Conservation (phyloP, 2,888 invertebrate genomes). For the Saturnia japonica region DNA sequence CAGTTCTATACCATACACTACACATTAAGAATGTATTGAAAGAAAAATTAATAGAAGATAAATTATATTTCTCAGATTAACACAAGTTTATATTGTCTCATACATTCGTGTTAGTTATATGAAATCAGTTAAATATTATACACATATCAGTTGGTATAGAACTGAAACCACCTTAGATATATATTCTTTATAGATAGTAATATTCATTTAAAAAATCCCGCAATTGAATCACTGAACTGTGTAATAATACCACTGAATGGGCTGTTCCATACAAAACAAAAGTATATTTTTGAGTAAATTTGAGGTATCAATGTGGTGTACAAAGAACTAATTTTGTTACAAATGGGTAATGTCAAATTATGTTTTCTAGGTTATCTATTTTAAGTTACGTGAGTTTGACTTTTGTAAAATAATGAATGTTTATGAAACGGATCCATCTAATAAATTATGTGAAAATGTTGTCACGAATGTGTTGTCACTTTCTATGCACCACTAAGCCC, state of each 20-base stretch:
- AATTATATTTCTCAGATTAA: conserved; percentile 13
- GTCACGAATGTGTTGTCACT: neutral
- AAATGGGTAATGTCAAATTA: neutral
- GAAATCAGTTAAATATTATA: neutral
- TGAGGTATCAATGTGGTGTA: neutral
- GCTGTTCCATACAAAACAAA: neutral
- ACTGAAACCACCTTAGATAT: neutral
- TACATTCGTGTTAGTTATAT: neutral
- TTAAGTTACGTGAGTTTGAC: neutral
- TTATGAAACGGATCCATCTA: neutral
- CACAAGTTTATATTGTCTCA: conserved; percentile 5
- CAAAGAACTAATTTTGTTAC: neutral
- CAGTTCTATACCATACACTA: conserved; percentile 28
- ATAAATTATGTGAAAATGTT: neutral
- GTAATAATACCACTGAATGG: neutral
- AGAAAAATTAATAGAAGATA: conserved; percentile 22
- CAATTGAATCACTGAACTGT: neutral
- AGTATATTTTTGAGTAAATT: neutral
- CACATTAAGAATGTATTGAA: neutral
- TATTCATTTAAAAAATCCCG: neutral
- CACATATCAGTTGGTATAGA: conserved; percentile 10
- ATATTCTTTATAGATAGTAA: neutral
- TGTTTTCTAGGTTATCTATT: neutral
- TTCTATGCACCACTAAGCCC: neutral
- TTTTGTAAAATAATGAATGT: neutral